Evolutionary conservation across 2,888 invertebrate species (phyloP), one percentile per base, ranked within the genome.

Genomic region (Sthenelais limicola): DNA sequence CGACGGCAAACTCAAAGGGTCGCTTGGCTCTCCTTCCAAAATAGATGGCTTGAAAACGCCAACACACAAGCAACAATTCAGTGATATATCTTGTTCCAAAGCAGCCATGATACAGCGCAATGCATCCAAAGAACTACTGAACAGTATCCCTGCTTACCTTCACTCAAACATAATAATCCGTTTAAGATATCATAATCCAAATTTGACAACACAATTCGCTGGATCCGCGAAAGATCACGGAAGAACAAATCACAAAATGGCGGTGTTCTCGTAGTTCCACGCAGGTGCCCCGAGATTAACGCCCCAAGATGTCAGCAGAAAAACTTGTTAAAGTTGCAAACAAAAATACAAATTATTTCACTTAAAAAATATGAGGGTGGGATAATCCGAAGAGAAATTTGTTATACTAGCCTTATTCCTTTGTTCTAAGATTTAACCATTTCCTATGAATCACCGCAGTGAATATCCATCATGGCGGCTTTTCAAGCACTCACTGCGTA

Each of bases 401-500:
- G n/a, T n/a, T n/a, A n/a, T n/a, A n/a, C n/a, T n/a, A n/a, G n/a
- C n/a, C n/a, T n/a, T n/a, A n/a, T n/a, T n/a, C n/a, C n/a, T n/a
- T n/a, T n/a, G n/a, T n/a, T n/a, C n/a, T n/a, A n/a, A n/a, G n/a
- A n/a, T n/a, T n/a, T n/a, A n/a, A n/a, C n/a, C n/a, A n/a, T n/a
- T n/a, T n/a, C n/a, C n/a, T n/a, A n/a, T n/a, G n/a, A n/a, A n/a
- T 7, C 51, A 9, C 21, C 7, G 51, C 62, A 54, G 28, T 3
- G 43, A 62, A 43, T 43, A 43, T 43, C 38, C 33, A 62, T 62
- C 62, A 76, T 76, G 76, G 76, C 76, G 33, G 74, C 66, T n/a
- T 69, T 74, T 32, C 30, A 12, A 2, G 92, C 92, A 47, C 88
- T 95, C 79, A 91, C 92, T 88, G 91, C 91, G 77, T 95, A 95